A percentile compares a stretch with the other conserved stretches of the same genome.
These are phyloP conservation scores for Benthosema pterotum DNA, from an alignment of 2,797 vertebrate genomes.

Conservation along the genomic window DNA sequence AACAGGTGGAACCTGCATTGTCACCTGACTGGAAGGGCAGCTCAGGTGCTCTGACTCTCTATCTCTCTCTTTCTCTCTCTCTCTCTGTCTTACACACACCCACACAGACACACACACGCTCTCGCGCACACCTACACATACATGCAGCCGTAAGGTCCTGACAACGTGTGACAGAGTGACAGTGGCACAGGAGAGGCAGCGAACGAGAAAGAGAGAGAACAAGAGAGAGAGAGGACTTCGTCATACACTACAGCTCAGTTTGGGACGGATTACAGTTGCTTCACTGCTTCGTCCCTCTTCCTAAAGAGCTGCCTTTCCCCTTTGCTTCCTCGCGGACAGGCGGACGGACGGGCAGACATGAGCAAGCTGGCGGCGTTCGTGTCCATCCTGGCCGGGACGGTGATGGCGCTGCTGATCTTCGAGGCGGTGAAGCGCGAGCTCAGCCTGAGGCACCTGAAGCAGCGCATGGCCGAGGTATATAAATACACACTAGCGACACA, in stretches of 20 bases:
- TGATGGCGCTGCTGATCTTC: slow-evolving; percentile 49
- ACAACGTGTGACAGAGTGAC: too few relatives aligned
- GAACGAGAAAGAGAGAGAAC: too few relatives aligned
- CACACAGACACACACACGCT: not conserved
- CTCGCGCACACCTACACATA: not conserved
- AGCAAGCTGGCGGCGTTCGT: slow-evolving; percentile 16
- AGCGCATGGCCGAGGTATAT: not conserved
- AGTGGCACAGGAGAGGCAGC: too few relatives aligned
- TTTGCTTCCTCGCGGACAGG: not conserved
- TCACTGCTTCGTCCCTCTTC: not conserved
- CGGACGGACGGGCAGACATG: not conserved
- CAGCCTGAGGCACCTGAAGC: slow-evolving; percentile 21
- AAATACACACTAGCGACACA: too few relatives aligned
- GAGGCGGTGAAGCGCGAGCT: slow-evolving; percentile 71
- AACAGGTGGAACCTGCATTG: slow-evolving; percentile 53
- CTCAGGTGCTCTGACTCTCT: too few relatives aligned
- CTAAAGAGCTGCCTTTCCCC: not conserved
- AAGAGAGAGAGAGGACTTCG: too few relatives aligned
- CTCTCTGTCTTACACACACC: not conserved
- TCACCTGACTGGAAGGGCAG: not conserved
- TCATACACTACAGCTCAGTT: too few relatives aligned
- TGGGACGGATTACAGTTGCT: too few relatives aligned
- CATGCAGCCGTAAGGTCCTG: too few relatives aligned
- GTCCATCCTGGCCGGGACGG: slow-evolving; percentile 27
- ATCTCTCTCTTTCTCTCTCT: too few relatives aligned